Base-by-base conservation (phyloP, 2,797 vertebrate species). In the Lycodopsis pacificus region DNA sequence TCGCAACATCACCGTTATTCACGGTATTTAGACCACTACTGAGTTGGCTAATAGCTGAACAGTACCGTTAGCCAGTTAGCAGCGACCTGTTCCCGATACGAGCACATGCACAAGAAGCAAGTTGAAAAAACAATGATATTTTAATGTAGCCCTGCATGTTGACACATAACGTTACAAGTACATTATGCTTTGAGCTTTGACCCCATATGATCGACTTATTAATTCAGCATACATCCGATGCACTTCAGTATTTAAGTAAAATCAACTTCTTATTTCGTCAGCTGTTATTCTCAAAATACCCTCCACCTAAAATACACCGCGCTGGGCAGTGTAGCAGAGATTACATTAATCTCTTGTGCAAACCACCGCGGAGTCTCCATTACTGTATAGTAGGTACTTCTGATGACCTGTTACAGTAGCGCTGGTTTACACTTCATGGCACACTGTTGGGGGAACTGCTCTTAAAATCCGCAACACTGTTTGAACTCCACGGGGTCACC, bases 41-140 rank as follows among this genome's bases (percentile, higher is more conserved):
- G 27, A 69, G 56, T 13, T 14, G 13, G 63, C 62, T 53, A 42
- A 19, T 17, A 14, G 4, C 40, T 20, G 25, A 3, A 17, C 20
- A 65, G 25, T 4, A 66, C 75, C 72, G 81, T 83, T 85, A 87
- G 77, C 80, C 3, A 15, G 79, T 42, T 82, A 83, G 79, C 83
- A 71, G 48, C 46, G 38, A 65, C 53, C 53, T 40, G 30, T n/a
- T 30, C 12, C 62, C 38, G 22, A 22, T 25, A 30, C 6, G 25
- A 38, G 64, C 67, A 72, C 62, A 70, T 71, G 59, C 30, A 20
- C 20, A 10, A 53, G n/a, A 53, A 5, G 11, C 22, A 13, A 30
- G 25, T 30, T 14, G 53, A 7, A 59, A 4, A 9, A 25, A 30
- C 53, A 9, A 14, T 4, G 57, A 0, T 62, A 9, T 42, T 14